Evolutionary conservation across 2,113 vertebrate genomes (phyloP), one percentile per base, ranked within the genome.

Genomic region (Rhipidura dahli): DNA sequence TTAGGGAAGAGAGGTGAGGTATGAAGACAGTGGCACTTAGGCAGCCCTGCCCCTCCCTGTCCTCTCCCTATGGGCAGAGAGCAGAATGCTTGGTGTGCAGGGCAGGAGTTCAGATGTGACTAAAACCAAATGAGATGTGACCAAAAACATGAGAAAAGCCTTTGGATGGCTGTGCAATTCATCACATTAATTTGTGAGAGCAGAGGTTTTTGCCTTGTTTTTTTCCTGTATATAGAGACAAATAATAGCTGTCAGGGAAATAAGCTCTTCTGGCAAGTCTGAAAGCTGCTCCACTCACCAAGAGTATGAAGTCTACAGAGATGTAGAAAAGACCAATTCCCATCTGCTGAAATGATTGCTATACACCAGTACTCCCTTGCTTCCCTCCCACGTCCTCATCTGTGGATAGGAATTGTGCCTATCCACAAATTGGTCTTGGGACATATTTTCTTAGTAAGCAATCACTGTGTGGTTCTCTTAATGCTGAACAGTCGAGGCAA

Each of bases 231-330:
- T 28, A 6, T 49, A 65, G 27, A 83, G 64, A 61, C 26, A 80
- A 87, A 54, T 78, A 77, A 57, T 72, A 92, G n/a, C 51, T 83
- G n/a, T 53, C 47, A 81, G 71, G 35, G 45, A 90, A 89, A 77
- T 47, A 49, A 13, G 27, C 59, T 83, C 8, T 83, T 89, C 68
- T 59, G 51, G 33, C 10, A 42, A 83, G 40, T 49, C 75, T 76
- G 78, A 85, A 94, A 90, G 69, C 45, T 92, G 50, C 33, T 83
- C 50, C 13, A 21, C 40, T 66, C 37, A n/a, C 51, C 9, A 19
- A 61, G 37, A 77, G 54, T 24, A 21, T 42, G 54, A 72, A 60
- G n/a, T 31, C 37, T 77, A n/a, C 6, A 30, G 71, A 51, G 49
- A 71, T 17, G 37, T 39, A 92, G 80, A 64, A 76, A 85, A 93